Conservation (phyloP, 2,888 invertebrate genomes). For the Lapara coniferarum region DNA sequence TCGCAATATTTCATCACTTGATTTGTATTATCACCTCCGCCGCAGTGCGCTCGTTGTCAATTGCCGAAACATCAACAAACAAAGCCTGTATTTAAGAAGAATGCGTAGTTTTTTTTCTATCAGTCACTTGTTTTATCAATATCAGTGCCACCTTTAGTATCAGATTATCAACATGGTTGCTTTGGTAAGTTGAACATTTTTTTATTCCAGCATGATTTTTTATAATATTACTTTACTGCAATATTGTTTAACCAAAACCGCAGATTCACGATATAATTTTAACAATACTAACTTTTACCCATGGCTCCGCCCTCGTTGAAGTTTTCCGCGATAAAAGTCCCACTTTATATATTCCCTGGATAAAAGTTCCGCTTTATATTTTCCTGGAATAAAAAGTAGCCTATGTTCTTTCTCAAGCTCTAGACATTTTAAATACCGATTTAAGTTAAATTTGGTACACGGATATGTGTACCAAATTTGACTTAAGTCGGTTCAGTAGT, state of each 20-base stretch:
- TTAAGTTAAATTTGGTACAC: too few species aligned
- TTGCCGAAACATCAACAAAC: slow-evolving; percentile 68
- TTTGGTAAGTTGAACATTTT: slow-evolving; percentile 57
- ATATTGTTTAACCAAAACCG: not conserved
- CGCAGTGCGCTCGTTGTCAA: slow-evolving; percentile 51
- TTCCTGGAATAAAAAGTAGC: too few species aligned
- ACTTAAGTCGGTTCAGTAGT: too few species aligned
- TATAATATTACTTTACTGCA: not conserved
- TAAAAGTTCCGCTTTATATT: too few species aligned
- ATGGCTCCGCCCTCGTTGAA: too few species aligned
- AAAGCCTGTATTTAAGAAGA: slow-evolving; percentile 70
- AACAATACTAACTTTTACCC: too few species aligned
- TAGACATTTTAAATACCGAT: too few species aligned
- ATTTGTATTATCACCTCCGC: slow-evolving; percentile 71
- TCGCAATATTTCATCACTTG: slow-evolving; percentile 56
- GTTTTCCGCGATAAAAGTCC: too few species aligned
- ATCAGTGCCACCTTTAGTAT: slow-evolving; percentile 29
- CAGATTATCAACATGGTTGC: slow-evolving; percentile 52
- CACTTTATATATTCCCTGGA: too few species aligned
- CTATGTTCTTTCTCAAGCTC: too few species aligned
- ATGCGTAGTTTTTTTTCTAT: slow-evolving; percentile 42
- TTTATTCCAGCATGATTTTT: slow-evolving; percentile 1
- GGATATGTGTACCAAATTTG: too few species aligned
- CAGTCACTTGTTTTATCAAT: slow-evolving; percentile 48
- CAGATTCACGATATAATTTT: not conserved